These are phyloP conservation scores for Choloepus didactylus DNA, from an alignment of 2,797 vertebrate genomes.

Conservation along the genomic window DNA sequence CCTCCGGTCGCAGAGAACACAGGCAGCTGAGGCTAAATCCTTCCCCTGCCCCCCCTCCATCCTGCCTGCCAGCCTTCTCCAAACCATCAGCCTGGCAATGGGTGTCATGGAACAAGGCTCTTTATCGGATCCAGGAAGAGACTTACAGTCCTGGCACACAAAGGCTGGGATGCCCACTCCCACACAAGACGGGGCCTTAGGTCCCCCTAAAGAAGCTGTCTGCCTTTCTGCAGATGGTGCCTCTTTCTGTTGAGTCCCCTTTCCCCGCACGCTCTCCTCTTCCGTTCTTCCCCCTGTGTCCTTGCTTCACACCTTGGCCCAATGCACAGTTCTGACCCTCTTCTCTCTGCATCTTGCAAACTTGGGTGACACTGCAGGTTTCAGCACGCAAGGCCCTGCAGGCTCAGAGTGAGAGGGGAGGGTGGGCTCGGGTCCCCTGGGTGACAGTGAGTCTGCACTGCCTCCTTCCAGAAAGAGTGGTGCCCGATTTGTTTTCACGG, in stretches of 20 bases:
- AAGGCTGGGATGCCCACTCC: not conserved
- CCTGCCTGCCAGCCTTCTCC: not conserved
- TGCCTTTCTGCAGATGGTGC: not conserved
- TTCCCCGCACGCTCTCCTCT: not conserved
- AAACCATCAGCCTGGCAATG: not conserved
- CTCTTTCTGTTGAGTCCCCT: not conserved
- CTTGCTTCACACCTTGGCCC: not conserved
- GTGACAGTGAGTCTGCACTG: not conserved
- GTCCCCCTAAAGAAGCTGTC: not conserved
- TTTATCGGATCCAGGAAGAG: conserved; percentile 29
- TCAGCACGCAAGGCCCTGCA: not conserved
- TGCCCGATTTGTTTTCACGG: not conserved
- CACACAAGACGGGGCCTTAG: not conserved
- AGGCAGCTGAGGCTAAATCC: not conserved
- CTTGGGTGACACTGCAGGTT: not conserved
- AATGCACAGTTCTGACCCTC: not conserved
- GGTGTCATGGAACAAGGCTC: not conserved
- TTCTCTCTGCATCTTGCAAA: not conserved
- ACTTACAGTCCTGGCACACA: not conserved
- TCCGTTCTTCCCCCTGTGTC: not conserved
- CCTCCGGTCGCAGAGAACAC: conserved; percentile 18
- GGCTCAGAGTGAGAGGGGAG: not conserved
- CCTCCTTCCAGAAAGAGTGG: not conserved
- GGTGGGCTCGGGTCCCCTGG: not conserved
- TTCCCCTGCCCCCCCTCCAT: rapidly evolving